Base-by-base conservation (phyloP, 2,888 invertebrate species). In the Meiosimyza decipiens region DNA sequence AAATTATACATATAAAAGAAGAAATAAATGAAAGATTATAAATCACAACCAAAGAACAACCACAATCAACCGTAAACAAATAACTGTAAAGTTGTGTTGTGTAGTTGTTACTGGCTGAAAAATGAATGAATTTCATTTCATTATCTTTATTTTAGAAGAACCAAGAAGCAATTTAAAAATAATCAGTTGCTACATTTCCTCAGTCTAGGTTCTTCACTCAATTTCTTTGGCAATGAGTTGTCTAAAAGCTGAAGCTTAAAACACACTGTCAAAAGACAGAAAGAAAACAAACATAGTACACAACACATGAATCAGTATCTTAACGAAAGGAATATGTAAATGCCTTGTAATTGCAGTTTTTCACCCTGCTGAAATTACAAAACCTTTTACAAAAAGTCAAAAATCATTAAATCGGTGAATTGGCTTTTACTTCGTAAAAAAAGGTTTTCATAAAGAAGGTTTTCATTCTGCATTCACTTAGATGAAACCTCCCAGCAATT, bases 1-100 rank as follows among this genome's bases (percentile, higher is more conserved):
- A 6, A 6, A 33, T 52, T 18, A 69, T 50, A 60, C 50, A 69
- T 50, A 52, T 52, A 74, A 64, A 71, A 75, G 73, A 73, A 54
- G 52, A 52, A 55, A 50, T 71, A 71, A 65, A 64, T 71, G 65
- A 57, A 71, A 71, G 16, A 62, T 33, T 60, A 33, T 40, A 52
- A 54, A 54, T 18, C 18, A 18, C 4, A 71, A 65, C 51, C 63
- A 62, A 70, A 70, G 60, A 13, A 18, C 11, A 51, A 60, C 40
- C 40, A 40, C 52, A 54, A 55, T 57, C 55, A 22, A 55, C 13
- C 40, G 40, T 40, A 40, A 40, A 40, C 2, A 40, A 9, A 9
- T 40, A 40, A 9, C 40, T 40, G 9, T 40, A 40, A 40, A 5
- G 40, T 40, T 40, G 6, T 40, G 40, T 40, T 40, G 40, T 40